A percentile compares a stretch with the other conserved stretches of the same genome.
Conservation (phyloP, 1,140 invertebrate species). For the Adelges cooleyi region DNA sequence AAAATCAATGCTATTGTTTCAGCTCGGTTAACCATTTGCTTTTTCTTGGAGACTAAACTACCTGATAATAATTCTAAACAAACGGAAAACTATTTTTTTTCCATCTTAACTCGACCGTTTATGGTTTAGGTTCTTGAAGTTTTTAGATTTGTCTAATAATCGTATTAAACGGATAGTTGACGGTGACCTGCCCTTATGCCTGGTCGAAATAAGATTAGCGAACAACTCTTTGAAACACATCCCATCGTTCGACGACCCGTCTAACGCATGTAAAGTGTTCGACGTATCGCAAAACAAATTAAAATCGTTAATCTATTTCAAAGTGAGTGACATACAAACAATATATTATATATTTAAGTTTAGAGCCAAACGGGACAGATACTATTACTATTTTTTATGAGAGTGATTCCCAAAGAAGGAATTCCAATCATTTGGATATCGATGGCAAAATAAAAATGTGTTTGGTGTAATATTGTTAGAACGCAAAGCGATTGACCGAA, state of each 20-base stretch:
- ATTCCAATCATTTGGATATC: no score
- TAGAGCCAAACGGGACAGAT: no score
- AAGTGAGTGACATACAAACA: neutral
- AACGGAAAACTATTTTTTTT: neutral
- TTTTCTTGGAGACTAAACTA: neutral
- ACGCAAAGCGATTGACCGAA: no score
- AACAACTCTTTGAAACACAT: neutral
- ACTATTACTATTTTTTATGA: no score
- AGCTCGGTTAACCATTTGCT: neutral
- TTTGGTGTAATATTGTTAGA: no score
- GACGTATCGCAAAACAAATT: conserved; percentile 5
- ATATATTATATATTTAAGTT: no score
- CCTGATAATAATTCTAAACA: neutral
- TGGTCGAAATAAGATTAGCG: neutral
- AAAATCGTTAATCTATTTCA: neutral
- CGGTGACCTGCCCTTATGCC: neutral
- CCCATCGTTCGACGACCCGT: neutral
- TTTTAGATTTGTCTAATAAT: conserved; percentile 12
- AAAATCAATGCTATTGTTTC: neutral
- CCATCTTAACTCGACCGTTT: neutral
- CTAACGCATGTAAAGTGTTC: conserved; percentile 1
- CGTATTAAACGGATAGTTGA: neutral
- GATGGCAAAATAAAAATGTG: no score
- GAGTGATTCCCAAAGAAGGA: no score
- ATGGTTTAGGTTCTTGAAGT: neutral